Evolutionary conservation across 1,140 invertebrate species (phyloP), one percentile per base, ranked within the genome.

Genomic region (Drosophila lacteicornis): DNA sequence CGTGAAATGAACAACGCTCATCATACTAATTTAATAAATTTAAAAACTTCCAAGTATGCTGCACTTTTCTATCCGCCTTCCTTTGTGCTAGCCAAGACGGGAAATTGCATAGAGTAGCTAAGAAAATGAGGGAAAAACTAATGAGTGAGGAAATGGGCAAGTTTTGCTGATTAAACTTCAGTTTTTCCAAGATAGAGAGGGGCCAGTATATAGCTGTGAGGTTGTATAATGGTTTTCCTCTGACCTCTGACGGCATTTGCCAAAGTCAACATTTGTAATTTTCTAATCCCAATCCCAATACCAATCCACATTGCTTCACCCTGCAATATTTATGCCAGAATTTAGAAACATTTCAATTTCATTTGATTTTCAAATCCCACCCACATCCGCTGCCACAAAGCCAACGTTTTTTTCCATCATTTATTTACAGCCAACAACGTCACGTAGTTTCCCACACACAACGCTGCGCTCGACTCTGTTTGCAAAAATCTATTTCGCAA

Each of bases 21-120:
- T 84, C 82, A 74, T 73, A 66, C 73, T 80, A 87, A 87, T 82
- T 86, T 78, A 76, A 76, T 87, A 75, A 86, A 79, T 75, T 82
- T 80, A 60, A 86, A 87, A 86, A 87, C 82, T 86, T 82, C 55
- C 55, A 70, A 79, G 69, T 63, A 13, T 60, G 50, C 49, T 66
- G 36, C 60, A 53, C 30, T 78, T 65, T 58, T 56, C 13, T 3
- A 17, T 55, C 30, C 25, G 11, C 19, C 43, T 25, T 55, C 40
- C 25, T 58, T 51, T 43, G 9, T 36, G 27, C 22, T 17, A 43
- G 45, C 42, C 25, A 60, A 27, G 62, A 12, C 30, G 36, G 45
- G 15, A 22, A n/a, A 25, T 40, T 50, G 46, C 30, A 25, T 8
- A 27, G 3, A 19, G 66, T 13, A 43, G 30, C 25, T n/a, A 11